Base-by-base conservation (phyloP, 2,797 vertebrate species). In the Catamblyrhynchus diadema region DNA sequence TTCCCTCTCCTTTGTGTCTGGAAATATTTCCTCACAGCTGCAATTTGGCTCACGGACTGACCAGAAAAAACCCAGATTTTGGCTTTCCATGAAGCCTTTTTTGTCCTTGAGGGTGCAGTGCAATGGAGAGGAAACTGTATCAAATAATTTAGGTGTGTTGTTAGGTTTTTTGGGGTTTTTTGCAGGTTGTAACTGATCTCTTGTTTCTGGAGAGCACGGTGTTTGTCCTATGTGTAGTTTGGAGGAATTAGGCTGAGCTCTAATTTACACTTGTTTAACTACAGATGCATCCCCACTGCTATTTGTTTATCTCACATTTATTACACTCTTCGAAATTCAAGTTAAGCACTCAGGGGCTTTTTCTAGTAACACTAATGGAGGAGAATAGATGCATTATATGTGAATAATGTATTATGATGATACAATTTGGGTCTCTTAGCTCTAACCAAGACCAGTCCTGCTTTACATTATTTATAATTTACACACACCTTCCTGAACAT, bases 321-420 rank as follows among this genome's bases (percentile, higher is more conserved):
- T 98, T 98, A 97, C 95, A 95, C 95, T 97, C 97, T 83, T 98
- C 97, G 93, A 97, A 97, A 98, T 98, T 98, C 98, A 98, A 98
- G 98, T 98, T 98, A 98, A 98, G 98, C 98, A 98, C 98, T 98
- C 98, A 95, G 97, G 98, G 98, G 98, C 98, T 98, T 98, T 98
- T 98, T 97, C 98, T 96, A 97, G 98, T 98, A 97, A 96, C 97
- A 97, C 98, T 99, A 98, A 98, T 98, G 98, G 98, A 98, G 98
- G 98, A 98, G 98, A 98, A 98, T 98, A 99, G 99, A 98, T 98
- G 98, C 98, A 99, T 99, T 99, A 98, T 99, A 98, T 99, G 98
- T 99, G 98, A 99, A 99, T 99, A 99, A 99, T 99, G 99, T 98
- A 99, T 99, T 99, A 99, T 98, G 98, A 98, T 98, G 98, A 98